Evolutionary conservation across 2,113 vertebrate genomes (phyloP).

Genomic region (Strix uralensis): DNA sequence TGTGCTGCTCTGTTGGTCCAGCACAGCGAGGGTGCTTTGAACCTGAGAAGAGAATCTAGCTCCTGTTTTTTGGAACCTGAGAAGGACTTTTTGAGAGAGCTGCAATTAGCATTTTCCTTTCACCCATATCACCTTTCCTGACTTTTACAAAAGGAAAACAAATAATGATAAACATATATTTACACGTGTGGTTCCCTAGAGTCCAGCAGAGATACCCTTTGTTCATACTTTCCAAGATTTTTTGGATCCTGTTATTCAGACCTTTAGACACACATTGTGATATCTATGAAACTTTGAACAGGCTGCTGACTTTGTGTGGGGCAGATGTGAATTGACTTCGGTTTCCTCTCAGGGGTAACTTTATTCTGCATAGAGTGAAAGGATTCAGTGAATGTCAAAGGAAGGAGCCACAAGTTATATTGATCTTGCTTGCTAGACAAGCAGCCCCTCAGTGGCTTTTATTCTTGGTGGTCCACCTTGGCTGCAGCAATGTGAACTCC

Average conservation of each 20-base stretch:
- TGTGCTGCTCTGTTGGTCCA: slow-evolving; percentile 57
- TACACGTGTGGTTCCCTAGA: slow-evolving; percentile 14
- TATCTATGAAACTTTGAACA: slow-evolving; percentile 45
- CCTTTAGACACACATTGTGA: slow-evolving; percentile 12
- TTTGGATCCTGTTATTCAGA: slow-evolving; percentile 41
- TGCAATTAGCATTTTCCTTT: slow-evolving; percentile 67
- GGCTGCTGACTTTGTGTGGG: slow-evolving; percentile 42
- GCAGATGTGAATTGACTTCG: neutral
- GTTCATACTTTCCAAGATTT: neutral
- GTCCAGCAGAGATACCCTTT: slow-evolving; percentile 44
- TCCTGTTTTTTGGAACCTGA: slow-evolving; percentile 57
- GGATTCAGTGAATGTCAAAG: neutral
- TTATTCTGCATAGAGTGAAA: neutral
- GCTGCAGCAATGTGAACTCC: neutral
- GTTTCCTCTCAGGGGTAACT: slow-evolving; percentile 30
- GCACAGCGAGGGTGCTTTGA: slow-evolving; percentile 72
- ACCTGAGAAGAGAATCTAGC: slow-evolving; percentile 66
- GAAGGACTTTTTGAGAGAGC: slow-evolving; percentile 61
- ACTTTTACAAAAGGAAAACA: neutral
- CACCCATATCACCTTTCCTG: slow-evolving; percentile 39
- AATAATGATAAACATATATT: neutral
- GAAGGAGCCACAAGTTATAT: neutral
- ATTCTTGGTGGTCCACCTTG: neutral
- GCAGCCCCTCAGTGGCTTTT: neutral
- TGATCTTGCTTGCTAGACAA: neutral